These are phyloP conservation scores for Syrmaticus mikado DNA, from an alignment of 2,113 vertebrate genomes.

Conservation along the genomic window DNA sequence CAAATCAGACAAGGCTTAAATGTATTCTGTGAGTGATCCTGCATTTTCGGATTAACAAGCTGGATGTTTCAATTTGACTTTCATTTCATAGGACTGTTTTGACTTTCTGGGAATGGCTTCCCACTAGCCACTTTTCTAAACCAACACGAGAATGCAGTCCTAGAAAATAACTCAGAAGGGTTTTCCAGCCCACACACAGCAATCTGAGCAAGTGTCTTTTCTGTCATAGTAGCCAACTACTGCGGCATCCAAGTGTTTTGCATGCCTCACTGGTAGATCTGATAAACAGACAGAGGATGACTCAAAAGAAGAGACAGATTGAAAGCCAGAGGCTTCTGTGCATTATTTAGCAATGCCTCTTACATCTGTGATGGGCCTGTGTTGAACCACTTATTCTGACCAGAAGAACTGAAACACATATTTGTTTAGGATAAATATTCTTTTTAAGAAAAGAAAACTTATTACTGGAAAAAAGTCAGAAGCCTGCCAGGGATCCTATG, in stretches of 20 bases:
- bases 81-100: not conserved
- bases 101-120: not conserved
- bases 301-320: not conserved
- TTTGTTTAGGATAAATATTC: not conserved
- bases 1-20: not conserved
- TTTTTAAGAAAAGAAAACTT: not conserved
- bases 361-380: not conserved
- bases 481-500: not conserved
- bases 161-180: not conserved
- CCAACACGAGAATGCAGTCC: accelerated
- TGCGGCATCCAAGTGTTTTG: not conserved
- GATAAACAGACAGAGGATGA: not conserved
- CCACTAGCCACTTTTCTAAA: not conserved
- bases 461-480: not conserved
- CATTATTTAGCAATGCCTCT: not conserved
- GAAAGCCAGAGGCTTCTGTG: not conserved
- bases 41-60: not conserved
- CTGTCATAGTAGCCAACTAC: not conserved
- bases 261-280: not conserved
- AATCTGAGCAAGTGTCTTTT: not conserved
- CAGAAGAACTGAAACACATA: not conserved
- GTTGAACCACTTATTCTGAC: not conserved
- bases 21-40: not conserved
- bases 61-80: slow-evolving; percentile 8
- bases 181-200: not conserved